Evolutionary conservation across 1,140 invertebrate species (phyloP).

Genomic region (Saccostrea echinata): DNA sequence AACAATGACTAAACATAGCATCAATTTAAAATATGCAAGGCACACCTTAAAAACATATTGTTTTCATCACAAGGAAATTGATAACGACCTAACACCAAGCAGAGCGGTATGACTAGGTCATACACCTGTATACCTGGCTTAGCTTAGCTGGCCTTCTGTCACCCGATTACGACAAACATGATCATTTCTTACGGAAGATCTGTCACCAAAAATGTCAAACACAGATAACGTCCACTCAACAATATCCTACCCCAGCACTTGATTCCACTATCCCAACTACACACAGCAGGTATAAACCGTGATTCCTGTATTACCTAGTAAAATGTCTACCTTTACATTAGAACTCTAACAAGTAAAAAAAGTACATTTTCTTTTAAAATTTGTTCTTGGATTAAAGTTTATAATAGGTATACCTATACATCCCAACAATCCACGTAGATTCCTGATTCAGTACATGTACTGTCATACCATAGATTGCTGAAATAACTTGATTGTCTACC

Average conservation of each 20-base stretch:
- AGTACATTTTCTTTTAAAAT: no score
- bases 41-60: constrained; percentile 7
- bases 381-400: no score
- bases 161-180: neutral
- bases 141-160: neutral
- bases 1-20: neutral
- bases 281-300: neutral
- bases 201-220: neutral
- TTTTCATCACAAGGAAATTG: neutral
- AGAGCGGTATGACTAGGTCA: neutral
- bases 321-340: no score
- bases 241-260: neutral
- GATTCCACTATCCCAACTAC: neutral
- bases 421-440: no score
- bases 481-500: no score
- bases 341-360: no score
- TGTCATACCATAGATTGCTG: no score
- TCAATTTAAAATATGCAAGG: neutral
- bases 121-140: neutral
- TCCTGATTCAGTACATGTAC: no score
- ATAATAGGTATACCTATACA: no score
- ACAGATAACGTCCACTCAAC: neutral
- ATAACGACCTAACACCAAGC: neutral
- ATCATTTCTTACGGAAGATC: neutral
- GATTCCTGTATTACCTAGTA: no score